These are phyloP conservation scores for Bellardia pandia DNA, from an alignment of 2,888 invertebrate species.

Conservation along the genomic window DNA sequence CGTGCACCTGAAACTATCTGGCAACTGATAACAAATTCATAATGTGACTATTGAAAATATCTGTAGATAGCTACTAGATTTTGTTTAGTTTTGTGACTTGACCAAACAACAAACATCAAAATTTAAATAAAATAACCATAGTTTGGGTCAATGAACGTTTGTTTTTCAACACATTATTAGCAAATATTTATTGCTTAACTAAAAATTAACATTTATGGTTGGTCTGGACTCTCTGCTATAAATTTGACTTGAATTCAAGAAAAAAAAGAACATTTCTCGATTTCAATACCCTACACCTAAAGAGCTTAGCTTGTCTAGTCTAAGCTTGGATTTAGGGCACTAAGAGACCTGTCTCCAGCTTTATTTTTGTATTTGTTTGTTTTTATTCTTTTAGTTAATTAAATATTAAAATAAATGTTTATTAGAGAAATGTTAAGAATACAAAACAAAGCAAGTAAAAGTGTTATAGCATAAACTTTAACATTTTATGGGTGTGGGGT, in stretches of 20 bases:
- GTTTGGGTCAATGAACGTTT: conserved; percentile 53
- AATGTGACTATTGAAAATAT: neutral
- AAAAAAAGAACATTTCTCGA: neutral
- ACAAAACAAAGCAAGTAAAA: neutral
- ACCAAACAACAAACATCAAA: conserved; percentile 12
- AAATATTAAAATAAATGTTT: conserved; percentile 2
- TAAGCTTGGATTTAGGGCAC: neutral
- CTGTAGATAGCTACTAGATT: conserved; percentile 27
- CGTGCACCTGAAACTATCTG: conserved; percentile 50
- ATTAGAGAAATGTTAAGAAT: neutral
- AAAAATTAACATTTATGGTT: conserved; percentile 18
- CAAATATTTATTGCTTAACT: conserved; percentile 21
- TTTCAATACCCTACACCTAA: too few species aligned
- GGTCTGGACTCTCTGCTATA: neutral
- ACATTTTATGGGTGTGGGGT: neutral
- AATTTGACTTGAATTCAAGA: neutral
- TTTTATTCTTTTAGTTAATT: neutral
- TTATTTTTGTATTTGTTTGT: neutral
- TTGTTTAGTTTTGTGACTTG: conserved; percentile 19
- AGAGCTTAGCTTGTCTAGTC: too few species aligned
- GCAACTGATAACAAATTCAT: conserved; percentile 40
- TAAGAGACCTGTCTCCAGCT: neutral
- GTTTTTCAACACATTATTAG: conserved; percentile 37
- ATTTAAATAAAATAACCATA: conserved; percentile 41
- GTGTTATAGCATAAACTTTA: neutral